A percentile compares a stretch with the other conserved stretches of the same genome.
These are phyloP conservation scores for Yasuhikotakia modesta DNA, from an alignment of 2,797 vertebrate genomes.

Conservation along the genomic window DNA sequence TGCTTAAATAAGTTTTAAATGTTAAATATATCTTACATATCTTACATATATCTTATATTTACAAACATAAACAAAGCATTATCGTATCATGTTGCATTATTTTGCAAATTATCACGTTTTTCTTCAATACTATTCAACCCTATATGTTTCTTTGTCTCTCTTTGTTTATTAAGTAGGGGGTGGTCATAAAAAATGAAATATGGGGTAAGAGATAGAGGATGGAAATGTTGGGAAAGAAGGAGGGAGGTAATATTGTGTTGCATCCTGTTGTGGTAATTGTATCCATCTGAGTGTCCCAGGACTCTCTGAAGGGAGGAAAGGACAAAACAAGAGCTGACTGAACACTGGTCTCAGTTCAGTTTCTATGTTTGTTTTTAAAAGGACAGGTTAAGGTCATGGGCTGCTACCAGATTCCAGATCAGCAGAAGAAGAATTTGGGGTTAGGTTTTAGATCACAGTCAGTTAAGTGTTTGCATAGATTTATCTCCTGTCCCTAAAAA, in stretches of 20 bases:
- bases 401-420: background rate
- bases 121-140: too few relatives aligned
- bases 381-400: background rate
- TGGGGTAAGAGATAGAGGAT: conserved; percentile 12
- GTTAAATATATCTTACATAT: too few relatives aligned
- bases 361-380: conserved; percentile 6
- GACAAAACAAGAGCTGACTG: conserved; percentile 26
- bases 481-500: background rate
- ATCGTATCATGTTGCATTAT: too few relatives aligned
- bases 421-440: background rate
- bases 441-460: conserved; percentile 1
- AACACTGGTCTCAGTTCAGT: conserved; percentile 12
- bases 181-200: conserved; percentile 20
- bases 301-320: conserved; percentile 30
- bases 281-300: conserved; percentile 45
- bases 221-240: conserved; percentile 35
- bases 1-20: too few relatives aligned
- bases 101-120: too few relatives aligned
- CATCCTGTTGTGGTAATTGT: conserved; percentile 63
- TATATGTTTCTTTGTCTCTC: background rate
- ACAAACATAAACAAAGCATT: too few relatives aligned
- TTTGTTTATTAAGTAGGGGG: background rate
- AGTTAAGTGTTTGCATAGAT: background rate
- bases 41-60: too few relatives aligned
- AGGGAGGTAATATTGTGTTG: conserved; percentile 58